These are phyloP conservation scores for Chloromyia formosa DNA, from an alignment of 2,888 invertebrate genomes.

Conservation along the genomic window DNA sequence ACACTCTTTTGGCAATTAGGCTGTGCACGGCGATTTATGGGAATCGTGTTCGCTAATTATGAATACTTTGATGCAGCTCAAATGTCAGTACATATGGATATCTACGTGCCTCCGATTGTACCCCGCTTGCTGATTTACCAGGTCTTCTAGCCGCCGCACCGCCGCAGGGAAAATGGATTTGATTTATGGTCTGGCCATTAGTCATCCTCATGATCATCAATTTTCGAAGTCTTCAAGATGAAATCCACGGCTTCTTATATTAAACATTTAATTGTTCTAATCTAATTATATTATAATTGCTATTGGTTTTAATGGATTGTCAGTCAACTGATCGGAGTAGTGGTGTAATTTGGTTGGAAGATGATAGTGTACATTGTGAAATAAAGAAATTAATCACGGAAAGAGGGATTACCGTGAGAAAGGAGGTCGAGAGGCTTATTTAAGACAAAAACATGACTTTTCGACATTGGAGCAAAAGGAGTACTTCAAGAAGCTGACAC, in stretches of 20 bases:
- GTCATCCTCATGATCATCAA: constrained; percentile 34
- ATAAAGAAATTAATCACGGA: constrained; percentile 24
- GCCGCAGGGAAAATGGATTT: constrained; percentile 39
- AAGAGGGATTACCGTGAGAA: not conserved
- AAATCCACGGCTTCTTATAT: not conserved
- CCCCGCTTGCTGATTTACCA: too few species aligned
- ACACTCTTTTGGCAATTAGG: constrained; percentile 15
- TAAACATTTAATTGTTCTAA: constrained; percentile 42
- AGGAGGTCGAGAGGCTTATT: not conserved
- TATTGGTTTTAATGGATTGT: constrained; percentile 40
- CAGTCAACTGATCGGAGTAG: constrained; percentile 24
- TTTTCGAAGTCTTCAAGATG: constrained; percentile 5
- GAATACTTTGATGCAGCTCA: constrained; percentile 3
- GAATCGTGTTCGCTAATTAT: constrained; percentile 36
- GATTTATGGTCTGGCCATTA: constrained; percentile 33
- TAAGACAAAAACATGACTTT: not conserved
- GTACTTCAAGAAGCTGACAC: too few species aligned
- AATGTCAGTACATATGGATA: not conserved
- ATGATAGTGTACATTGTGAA: constrained; percentile 14
- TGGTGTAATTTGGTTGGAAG: constrained; percentile 16
- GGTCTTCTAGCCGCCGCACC: not conserved
- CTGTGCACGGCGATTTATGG: constrained; percentile 17
- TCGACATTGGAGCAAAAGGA: too few species aligned
- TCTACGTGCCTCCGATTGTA: too few species aligned
- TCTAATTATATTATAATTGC: constrained; percentile 44